Conservation (phyloP, 2,797 vertebrate species). For the Babyrousa celebensis region DNA sequence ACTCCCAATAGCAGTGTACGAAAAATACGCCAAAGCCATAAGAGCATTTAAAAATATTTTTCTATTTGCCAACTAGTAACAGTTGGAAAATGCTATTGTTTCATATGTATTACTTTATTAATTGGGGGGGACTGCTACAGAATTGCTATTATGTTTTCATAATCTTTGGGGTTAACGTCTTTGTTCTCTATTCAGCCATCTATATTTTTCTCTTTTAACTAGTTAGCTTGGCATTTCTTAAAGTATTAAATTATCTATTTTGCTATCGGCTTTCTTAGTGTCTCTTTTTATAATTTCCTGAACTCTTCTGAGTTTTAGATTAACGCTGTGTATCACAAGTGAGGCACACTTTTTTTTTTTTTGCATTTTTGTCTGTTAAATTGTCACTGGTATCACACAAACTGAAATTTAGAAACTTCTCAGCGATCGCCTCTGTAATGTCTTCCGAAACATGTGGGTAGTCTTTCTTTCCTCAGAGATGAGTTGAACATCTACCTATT, state of each 20-base stretch:
- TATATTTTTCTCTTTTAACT: constrained; percentile 48
- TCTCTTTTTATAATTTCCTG: constrained; percentile 46
- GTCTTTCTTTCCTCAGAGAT: background rate
- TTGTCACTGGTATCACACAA: background rate
- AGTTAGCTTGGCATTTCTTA: background rate
- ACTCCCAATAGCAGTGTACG: background rate
- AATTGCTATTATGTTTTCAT: constrained; percentile 32
- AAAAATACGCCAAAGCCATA: constrained; percentile 36
- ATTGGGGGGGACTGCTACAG: background rate
- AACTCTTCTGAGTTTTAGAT: constrained; percentile 37
- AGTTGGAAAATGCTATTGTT: constrained; percentile 8
- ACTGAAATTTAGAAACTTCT: background rate
- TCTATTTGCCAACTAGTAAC: background rate
- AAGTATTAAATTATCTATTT: background rate
- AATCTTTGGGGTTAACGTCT: background rate
- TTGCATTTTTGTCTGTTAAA: background rate
- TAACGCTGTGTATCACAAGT: background rate
- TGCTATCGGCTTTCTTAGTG: background rate
- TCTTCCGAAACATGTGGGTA: background rate
- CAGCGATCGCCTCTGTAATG: background rate
- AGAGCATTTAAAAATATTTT: constrained; percentile 51
- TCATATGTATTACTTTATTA: constrained; percentile 31
- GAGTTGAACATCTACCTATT: constrained; percentile 24
- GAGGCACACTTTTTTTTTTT: background rate
- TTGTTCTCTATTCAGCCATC: constrained; percentile 42